Base-by-base conservation (phyloP, 2,113 vertebrate species). In the Anoplopoma fimbria region DNA sequence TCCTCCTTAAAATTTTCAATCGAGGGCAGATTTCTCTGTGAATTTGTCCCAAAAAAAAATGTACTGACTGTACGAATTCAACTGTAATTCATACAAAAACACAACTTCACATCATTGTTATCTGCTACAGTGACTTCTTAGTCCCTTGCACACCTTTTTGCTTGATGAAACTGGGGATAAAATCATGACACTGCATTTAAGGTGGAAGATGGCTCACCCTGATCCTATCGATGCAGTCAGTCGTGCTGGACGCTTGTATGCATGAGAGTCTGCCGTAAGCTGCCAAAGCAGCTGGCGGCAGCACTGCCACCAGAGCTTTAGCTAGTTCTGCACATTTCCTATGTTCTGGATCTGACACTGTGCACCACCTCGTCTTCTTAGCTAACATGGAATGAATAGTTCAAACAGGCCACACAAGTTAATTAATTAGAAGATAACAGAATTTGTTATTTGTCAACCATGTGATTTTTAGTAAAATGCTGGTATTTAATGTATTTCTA, bases 361-460 rank as follows among this genome's bases (percentile, higher is more conserved):
- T 96, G 92, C 97, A 98, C 97, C 97, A 98, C 8, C 97, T 95
- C 77, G 95, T 96, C 86, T 98, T 98, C 92, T 97, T 97, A 40
- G 95, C 97, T 98, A 75, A 27, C 76, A 51, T 13, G 36, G 13
- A 67, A 75, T 21, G 19, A 65, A 36, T 4, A 25, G 9, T 57
- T 42, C 5, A 25, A 47, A 58, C 4, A 40, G 12, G 36, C 42
- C 34, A 55, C 34, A 53, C 12, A 42, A 62, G 38, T 49, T 36
- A 13, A 53, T 45, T 38, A 19, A 57, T 38, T 7, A 78, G 17
- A 80, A 10, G 9, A 75, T 1, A 0, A 21, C 29, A 34, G 17
- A 33, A 38, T 29, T 68, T 19, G 19, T 10, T 12, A 4, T 40
- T 33, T 23, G 12, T 60, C 0, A 25, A 6, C 15, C 1, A 29